Percentiles rank a stretch among this genome's conserved stretches.
Conservation (phyloP, 1,140 invertebrate genomes). For the Bombus waltoni region DNA sequence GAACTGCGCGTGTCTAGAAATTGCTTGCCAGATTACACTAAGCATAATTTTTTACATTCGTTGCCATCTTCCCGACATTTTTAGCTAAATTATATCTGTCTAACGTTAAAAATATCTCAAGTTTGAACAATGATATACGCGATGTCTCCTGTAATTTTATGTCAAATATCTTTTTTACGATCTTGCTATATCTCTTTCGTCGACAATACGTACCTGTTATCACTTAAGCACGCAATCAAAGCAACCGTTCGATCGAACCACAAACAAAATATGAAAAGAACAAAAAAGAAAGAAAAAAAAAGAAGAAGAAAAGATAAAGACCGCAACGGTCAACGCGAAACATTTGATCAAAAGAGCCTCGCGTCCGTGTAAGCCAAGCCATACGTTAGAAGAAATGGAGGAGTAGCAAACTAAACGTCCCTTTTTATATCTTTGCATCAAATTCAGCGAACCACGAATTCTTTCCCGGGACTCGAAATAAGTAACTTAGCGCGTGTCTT, state of each 20-base stretch:
- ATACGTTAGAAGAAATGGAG: background rate
- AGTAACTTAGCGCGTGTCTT: background rate
- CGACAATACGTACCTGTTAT: slow-evolving; percentile 60
- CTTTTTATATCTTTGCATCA: slow-evolving; percentile 17
- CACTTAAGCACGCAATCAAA: slow-evolving; percentile 62
- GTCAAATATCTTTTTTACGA: background rate
- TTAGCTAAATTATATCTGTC: too few relatives aligned
- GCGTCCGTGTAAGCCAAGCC: slow-evolving; percentile 13
- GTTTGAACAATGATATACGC: too few relatives aligned
- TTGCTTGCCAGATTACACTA: too few relatives aligned
- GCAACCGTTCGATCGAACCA: slow-evolving; percentile 34
- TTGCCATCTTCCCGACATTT: too few relatives aligned
- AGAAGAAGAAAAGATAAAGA: background rate
- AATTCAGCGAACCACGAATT: slow-evolving; percentile 7
- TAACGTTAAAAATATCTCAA: too few relatives aligned
- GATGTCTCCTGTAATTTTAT: too few relatives aligned
- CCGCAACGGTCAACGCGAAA: slow-evolving; percentile 35
- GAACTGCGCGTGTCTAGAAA: too few relatives aligned
- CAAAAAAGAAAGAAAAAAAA: background rate
- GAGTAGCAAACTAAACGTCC: slow-evolving; percentile 21
- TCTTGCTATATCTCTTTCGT: background rate
- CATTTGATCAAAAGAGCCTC: slow-evolving; percentile 53
- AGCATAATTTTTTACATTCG: too few relatives aligned
- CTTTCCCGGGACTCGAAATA: background rate
- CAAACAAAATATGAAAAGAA: background rate